Conservation (phyloP, 2,797 vertebrate species). For the Peromyscus attwateri region DNA sequence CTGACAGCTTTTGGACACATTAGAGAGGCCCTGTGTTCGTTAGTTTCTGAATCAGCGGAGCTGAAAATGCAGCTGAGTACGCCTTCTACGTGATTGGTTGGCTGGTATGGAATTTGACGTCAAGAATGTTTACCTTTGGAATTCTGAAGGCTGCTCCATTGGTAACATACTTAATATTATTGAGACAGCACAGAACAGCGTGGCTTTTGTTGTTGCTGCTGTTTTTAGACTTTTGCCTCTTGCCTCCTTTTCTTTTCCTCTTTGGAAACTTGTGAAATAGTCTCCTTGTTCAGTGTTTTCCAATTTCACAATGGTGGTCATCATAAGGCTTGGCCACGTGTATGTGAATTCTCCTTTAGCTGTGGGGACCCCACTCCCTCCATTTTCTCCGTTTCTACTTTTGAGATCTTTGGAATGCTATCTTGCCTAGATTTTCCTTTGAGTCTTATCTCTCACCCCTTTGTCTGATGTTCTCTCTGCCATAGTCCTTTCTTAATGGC, state of each 20-base stretch:
- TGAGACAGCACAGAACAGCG: not conserved
- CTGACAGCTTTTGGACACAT: not conserved
- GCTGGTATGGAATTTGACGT: not conserved
- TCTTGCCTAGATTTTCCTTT: not conserved
- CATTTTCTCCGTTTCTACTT: not conserved
- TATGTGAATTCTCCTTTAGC: not conserved
- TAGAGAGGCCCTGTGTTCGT: not conserved
- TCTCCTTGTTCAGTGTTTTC: not conserved
- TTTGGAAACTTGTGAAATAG: not conserved
- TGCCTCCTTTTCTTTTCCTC: not conserved
- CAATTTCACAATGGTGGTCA: not conserved
- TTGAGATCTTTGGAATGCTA: not conserved
- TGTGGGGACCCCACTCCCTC: not conserved
- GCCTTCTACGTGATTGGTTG: not conserved
- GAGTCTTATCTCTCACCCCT: not conserved
- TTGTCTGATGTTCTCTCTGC: not conserved
- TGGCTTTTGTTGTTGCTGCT: not conserved
- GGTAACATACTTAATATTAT: not conserved
- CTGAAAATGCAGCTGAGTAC: not conserved
- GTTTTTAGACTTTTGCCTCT: not conserved
- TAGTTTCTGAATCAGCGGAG: not conserved
- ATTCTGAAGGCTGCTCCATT: not conserved
- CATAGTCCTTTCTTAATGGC: not conserved
- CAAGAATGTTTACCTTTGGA: not conserved
- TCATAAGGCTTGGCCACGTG: not conserved